These are phyloP conservation scores for Euzophera pinguis DNA, from an alignment of 2,888 invertebrate genomes.

Conservation along the genomic window DNA sequence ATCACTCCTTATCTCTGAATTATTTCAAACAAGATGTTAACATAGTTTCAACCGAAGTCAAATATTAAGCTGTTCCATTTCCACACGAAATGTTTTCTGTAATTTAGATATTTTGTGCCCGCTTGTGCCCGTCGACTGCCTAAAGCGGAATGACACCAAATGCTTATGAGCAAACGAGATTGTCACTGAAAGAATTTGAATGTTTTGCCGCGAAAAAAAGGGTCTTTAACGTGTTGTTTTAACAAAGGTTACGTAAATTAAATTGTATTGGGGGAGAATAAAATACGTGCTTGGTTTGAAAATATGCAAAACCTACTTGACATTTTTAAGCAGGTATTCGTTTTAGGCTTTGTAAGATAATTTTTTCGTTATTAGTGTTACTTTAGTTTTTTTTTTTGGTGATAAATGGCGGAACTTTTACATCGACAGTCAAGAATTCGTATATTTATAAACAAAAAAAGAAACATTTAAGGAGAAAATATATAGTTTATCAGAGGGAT, in stretches of 20 bases:
- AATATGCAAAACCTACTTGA: background rate
- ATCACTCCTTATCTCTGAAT: no score
- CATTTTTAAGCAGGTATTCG: no score
- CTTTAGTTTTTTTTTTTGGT: no score
- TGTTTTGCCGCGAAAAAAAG: constrained; percentile 1
- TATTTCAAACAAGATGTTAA: no score
- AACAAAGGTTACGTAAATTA: constrained; percentile 1
- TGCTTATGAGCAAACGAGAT: constrained; percentile 4
- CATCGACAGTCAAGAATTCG: no score
- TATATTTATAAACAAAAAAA: no score
- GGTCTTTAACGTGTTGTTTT: background rate
- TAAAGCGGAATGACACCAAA: constrained; percentile 4
- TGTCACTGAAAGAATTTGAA: constrained; percentile 4
- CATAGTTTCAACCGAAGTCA: background rate
- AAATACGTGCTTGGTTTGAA: background rate
- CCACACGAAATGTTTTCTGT: background rate
- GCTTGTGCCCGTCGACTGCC: background rate
- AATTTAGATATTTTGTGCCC: background rate
- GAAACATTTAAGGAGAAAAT: no score
- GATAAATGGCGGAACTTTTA: no score
- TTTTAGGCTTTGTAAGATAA: no score
- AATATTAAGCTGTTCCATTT: background rate
- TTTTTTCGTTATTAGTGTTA: no score
- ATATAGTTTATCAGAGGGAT: no score
- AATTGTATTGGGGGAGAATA: background rate